A percentile compares a stretch with the other conserved stretches of the same genome.
phyloP scores from a whole-genome alignment of 1,140 invertebrate species.

The Tetramorium parvispinum region DNA sequence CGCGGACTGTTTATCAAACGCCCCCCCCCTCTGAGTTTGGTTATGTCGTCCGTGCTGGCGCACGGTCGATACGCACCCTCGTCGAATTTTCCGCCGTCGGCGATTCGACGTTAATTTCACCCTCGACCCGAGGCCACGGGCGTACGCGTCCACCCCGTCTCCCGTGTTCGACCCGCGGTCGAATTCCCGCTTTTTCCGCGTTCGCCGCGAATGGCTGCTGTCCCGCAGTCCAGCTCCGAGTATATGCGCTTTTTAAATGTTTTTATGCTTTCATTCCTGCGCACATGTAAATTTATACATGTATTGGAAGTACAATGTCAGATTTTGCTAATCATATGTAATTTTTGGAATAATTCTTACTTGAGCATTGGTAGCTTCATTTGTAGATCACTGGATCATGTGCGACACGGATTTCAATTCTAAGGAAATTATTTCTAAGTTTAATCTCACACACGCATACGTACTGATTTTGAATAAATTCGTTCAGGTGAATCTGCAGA shows the following conservation, averaged over 20 bases:
- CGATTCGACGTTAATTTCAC: background rate
- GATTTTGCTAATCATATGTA: background rate
- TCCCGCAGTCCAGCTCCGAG: background rate
- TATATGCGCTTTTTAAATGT: background rate
- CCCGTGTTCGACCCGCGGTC: background rate
- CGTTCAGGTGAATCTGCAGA: conserved; percentile 85
- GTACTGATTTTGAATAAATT: conserved; percentile 15
- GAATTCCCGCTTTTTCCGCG: background rate
- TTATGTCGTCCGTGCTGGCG: conserved; percentile 67
- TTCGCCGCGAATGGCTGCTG: background rate
- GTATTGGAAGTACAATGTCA: background rate
- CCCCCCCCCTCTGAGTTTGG: conserved; percentile 69
- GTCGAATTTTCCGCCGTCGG: background rate
- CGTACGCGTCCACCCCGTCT: too few species aligned
- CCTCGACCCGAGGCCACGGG: background rate
- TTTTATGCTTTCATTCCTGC: background rate
- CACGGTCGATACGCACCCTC: conserved; percentile 10
- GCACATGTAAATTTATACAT: background rate
- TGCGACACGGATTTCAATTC: background rate
- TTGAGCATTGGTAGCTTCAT: background rate
- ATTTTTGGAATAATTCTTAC: background rate
- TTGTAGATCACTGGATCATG: background rate
- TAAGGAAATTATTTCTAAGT: background rate
- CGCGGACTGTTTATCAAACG: conserved; percentile 59
- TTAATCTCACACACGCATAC: background rate